Base-by-base conservation (phyloP, 2,888 invertebrate species). In the Hypercompe scribonia region DNA sequence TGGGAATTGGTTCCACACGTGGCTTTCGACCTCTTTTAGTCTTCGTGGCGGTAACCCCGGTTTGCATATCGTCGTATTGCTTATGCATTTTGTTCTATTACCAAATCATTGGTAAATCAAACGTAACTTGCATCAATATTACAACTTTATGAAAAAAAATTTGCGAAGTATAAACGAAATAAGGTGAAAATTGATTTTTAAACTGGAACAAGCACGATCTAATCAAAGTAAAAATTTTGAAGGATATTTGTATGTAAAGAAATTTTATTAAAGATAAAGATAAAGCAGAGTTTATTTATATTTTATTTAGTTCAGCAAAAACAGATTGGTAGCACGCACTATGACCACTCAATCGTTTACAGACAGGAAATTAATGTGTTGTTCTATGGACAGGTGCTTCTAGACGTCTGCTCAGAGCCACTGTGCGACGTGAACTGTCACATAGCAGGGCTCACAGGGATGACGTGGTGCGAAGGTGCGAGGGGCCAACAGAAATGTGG, bases 341-440 rank as follows among this genome's bases (percentile, higher is more conserved):
- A 15, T 68, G 18, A 33, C 18, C 11, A 68, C 24, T 34, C 3
- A 64, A 33, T 31, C 2, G 21, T 68, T 21, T 46, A 46, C 15
- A 18, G n/a, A 42, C 42, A 46, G 28, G 28, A 54, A 71, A 36
- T 65, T 65, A 21, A 50, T 31, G 58, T 36, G 8, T 15, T 36
- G 3, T 28, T 24, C 39, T 65, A 18, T 15, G 24, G 3, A 54
- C 10, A 24, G 31, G 24, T n/a, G 8, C 61, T 46, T 18, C 3
- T 42, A 24, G 18, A 33, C 69, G 73, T 65, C 64, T 50, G 34
- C 4, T 13, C 42, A n/a, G 58, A 46, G 65, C 42, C 15, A 68
- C n/a, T 34, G 65, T 61, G 65, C 34, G 65, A 65, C 33, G 69
- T 31, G 34, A 33, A 73, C 73, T 73, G 73, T 28, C 10, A 54